phyloP scores from a whole-genome alignment of 1,140 invertebrate species.

The Rhagoletis zephyria region DNA sequence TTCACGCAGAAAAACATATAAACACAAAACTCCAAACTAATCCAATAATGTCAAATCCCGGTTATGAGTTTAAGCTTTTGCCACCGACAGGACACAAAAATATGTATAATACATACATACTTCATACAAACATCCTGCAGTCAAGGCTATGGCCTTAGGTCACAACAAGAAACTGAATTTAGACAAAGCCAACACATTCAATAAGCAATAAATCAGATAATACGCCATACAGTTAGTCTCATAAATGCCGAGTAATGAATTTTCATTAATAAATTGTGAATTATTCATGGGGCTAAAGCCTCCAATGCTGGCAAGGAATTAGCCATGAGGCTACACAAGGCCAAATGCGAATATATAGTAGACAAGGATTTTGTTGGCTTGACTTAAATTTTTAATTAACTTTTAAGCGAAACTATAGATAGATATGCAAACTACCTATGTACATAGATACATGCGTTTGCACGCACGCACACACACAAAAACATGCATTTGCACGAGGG shows the following conservation, averaged over 20 bases:
- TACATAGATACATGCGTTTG: neutral
- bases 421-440: neutral
- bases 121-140: neutral
- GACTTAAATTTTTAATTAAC: slow-evolving; percentile 30
- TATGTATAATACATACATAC: neutral
- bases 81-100: neutral
- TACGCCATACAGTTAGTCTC: neutral
- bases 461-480: neutral
- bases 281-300: neutral
- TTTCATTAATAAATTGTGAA: slow-evolving; percentile 46
- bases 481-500: no score
- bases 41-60: no score
- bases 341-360: neutral
- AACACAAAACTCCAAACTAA: no score
- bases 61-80: neutral
- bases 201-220: slow-evolving; percentile 10
- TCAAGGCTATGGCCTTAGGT: neutral
- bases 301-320: neutral
- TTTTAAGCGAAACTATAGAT: slow-evolving; percentile 28
- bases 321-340: neutral
- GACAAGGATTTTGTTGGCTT: neutral
- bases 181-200: neutral
- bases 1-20: no score
- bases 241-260: slow-evolving; percentile 49
- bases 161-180: neutral